A percentile compares a stretch with the other conserved stretches of the same genome.
Conservation (phyloP, 1,140 invertebrate species). For the Dermatophagoides farinae region DNA sequence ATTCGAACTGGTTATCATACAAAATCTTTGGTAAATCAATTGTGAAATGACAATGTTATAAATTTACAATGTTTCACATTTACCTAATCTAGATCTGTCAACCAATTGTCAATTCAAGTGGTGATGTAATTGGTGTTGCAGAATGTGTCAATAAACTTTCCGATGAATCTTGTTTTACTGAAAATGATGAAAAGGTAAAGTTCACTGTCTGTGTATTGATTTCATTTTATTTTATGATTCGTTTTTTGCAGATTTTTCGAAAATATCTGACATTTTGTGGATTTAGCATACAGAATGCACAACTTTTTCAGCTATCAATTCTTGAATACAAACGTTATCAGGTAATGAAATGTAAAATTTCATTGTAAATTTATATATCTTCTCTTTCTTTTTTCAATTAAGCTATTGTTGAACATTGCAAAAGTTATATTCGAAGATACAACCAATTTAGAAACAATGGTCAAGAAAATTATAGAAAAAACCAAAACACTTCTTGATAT, state of each 20-base stretch:
- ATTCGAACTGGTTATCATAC: conserved; percentile 77
- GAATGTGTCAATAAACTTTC: conserved; percentile 92
- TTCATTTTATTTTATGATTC: too few species aligned
- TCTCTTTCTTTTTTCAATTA: conserved; percentile 16
- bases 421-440: conserved; percentile 78
- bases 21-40: conserved; percentile 38
- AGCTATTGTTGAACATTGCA: conserved; percentile 63
- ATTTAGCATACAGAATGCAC: conserved; percentile 89
- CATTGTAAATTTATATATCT: conserved; percentile 9
- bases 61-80: too few species aligned
- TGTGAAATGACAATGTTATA: neutral
- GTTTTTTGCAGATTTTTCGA: conserved; percentile 36
- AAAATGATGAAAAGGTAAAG: conserved; percentile 61
- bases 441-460: conserved; percentile 71
- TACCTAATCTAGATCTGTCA: conserved; percentile 42
- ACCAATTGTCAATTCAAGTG: conserved; percentile 86
- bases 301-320: conserved; percentile 80
- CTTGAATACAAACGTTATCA: conserved; percentile 83
- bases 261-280: conserved; percentile 87
- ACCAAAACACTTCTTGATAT: conserved; percentile 76
- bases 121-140: conserved; percentile 84
- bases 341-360: conserved; percentile 26
- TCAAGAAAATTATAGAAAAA: conserved; percentile 89
- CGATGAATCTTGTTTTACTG: conserved; percentile 49
- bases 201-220: too few species aligned